phyloP scores from a whole-genome alignment of 2,113 vertebrate species.

The Struthio camelus region DNA sequence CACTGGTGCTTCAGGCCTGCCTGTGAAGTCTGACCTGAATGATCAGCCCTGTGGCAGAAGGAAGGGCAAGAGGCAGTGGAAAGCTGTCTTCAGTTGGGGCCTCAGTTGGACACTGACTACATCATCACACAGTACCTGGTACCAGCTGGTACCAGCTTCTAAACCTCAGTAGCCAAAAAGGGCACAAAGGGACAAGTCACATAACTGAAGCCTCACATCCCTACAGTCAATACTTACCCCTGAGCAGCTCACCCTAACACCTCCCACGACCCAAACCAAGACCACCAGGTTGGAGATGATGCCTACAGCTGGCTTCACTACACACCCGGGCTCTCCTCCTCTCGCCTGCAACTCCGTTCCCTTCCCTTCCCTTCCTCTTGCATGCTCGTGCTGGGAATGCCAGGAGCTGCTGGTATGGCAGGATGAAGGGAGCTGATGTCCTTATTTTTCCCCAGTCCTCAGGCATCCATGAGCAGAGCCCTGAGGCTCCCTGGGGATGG shows the following conservation, averaged over 20 bases:
- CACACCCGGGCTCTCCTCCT: neutral
- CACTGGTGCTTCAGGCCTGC: neutral
- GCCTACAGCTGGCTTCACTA: neutral
- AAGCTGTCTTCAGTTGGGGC: neutral
- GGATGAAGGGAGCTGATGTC: neutral
- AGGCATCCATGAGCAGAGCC: neutral
- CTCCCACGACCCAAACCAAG: neutral
- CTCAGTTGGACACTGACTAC: neutral
- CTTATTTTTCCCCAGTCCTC: neutral
- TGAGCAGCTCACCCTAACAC: neutral
- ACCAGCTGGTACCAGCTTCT: neutral
- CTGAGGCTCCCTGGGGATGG: neutral
- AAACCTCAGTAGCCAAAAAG: neutral
- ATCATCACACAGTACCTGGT: accelerated
- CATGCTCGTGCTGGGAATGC: neutral
- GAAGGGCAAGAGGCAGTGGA: neutral
- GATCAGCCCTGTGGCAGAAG: neutral
- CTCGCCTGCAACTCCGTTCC: neutral
- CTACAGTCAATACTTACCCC: neutral
- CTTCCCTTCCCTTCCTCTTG: neutral
- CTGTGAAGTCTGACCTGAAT: neutral
- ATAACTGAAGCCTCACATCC: neutral
- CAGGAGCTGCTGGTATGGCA: neutral
- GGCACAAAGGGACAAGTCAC: neutral
- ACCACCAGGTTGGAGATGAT: neutral